Conservation (phyloP, 2,113 vertebrate species). For the Diadophis punctatus region DNA sequence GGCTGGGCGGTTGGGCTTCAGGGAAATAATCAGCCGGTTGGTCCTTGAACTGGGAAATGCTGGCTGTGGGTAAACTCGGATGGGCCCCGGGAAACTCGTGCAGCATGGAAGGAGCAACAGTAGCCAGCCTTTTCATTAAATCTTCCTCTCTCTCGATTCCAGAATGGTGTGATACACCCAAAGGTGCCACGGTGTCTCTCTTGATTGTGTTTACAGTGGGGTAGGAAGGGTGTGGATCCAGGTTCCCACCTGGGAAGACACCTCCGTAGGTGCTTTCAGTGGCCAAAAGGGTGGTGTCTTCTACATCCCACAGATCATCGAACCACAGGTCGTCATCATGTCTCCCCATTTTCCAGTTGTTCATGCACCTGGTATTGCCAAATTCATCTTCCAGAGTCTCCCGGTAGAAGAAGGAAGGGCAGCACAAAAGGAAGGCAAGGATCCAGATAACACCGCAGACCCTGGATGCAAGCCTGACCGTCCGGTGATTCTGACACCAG, state of each 20-base stretch:
- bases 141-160: neutral
- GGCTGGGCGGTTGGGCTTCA: too few relatives aligned
- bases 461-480: neutral
- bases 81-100: neutral
- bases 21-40: neutral
- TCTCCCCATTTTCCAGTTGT: conserved; percentile 12
- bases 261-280: neutral
- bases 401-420: conserved; percentile 69
- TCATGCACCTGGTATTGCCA: conserved; percentile 31
- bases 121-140: neutral
- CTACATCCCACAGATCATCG: neutral
- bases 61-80: neutral
- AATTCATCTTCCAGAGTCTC: neutral
- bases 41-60: neutral
- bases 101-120: neutral
- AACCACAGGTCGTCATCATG: neutral
- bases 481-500: conserved; percentile 80
- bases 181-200: neutral
- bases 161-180: neutral
- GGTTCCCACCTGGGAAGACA: neutral
- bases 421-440: conserved; percentile 65
- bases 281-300: neutral
- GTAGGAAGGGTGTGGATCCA: neutral
- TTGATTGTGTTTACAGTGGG: neutral
- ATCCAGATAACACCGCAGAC: conserved; percentile 68